These are phyloP conservation scores for Erebia palarica DNA, from an alignment of 2,888 invertebrate species.

Conservation along the genomic window DNA sequence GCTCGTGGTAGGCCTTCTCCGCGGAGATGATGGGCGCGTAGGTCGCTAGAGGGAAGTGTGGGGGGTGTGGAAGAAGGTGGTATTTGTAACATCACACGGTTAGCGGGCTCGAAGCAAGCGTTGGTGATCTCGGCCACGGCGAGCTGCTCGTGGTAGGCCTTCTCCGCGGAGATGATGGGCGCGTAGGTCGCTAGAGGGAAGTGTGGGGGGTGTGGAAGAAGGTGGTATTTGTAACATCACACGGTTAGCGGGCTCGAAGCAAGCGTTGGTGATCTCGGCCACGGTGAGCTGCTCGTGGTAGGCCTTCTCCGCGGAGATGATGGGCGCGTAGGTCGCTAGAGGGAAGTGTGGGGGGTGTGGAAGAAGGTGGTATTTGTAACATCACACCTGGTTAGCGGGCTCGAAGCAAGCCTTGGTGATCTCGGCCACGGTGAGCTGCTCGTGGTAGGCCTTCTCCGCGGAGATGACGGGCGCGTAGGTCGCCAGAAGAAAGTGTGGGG, in stretches of 20 bases:
- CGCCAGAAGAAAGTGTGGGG: too few relatives aligned
- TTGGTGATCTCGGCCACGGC: constrained; percentile 87
- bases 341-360: constrained; percentile 87
- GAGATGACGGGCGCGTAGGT: too few relatives aligned
- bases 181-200: constrained; percentile 96
- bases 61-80: too few relatives aligned
- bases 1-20: constrained; percentile 96
- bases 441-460: too few relatives aligned
- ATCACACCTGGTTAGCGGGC: too few relatives aligned
- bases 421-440: too few relatives aligned
- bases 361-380: too few relatives aligned
- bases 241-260: too few relatives aligned
- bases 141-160: too few relatives aligned
- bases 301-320: constrained; percentile 96
- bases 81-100: constrained; percentile 71
- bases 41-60: constrained; percentile 94
- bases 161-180: constrained; percentile 95
- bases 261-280: constrained; percentile 78
- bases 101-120: constrained; percentile 72
- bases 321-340: constrained; percentile 94
- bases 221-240: too few relatives aligned
- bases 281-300: too few relatives aligned
- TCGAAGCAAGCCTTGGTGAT: too few relatives aligned
- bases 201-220: constrained; percentile 67
- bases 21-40: constrained; percentile 96